Evolutionary conservation across 1,140 invertebrate species (phyloP).

Genomic region (Leptinotarsa lineolata): DNA sequence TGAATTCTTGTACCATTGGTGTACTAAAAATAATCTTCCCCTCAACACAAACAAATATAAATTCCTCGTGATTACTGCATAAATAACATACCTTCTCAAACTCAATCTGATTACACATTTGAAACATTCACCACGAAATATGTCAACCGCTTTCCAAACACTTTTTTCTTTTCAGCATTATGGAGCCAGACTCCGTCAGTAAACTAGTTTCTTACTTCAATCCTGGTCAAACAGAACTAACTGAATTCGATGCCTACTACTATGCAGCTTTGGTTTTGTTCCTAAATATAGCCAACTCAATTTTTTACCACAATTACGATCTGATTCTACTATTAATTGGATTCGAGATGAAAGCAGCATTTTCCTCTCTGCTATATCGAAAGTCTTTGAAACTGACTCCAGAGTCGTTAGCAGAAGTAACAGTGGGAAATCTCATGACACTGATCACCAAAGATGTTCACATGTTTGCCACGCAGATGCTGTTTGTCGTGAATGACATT

Average conservation of each 20-base stretch:
- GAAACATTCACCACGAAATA: not conserved
- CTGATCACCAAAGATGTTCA: slow-evolving; percentile 88
- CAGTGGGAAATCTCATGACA: slow-evolving; percentile 88
- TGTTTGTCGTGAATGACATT: slow-evolving; percentile 69
- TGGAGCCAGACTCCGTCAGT: slow-evolving; percentile 38
- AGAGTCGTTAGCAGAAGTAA: slow-evolving; percentile 75
- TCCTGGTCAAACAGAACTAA: slow-evolving; percentile 31
- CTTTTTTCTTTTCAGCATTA: slow-evolving; percentile 33
- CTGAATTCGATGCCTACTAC: slow-evolving; percentile 31
- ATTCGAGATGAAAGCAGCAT: slow-evolving; percentile 78
- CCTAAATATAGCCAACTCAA: slow-evolving; percentile 32
- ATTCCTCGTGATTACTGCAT: too few relatives aligned
- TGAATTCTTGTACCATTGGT: too few relatives aligned
- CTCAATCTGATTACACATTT: not conserved
- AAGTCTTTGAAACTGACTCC: slow-evolving; percentile 74
- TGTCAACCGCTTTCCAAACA: not conserved
- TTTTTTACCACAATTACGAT: slow-evolving; percentile 72
- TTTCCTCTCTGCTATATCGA: slow-evolving; percentile 79
- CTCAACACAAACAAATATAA: too few relatives aligned
- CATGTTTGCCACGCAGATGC: slow-evolving; percentile 69
- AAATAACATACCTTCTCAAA: too few relatives aligned
- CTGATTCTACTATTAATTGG: slow-evolving; percentile 72
- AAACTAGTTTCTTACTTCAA: slow-evolving; percentile 47
- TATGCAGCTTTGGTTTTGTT: slow-evolving; percentile 33
- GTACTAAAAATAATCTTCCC: too few relatives aligned